Percentiles rank a stretch among this genome's conserved stretches.
These are phyloP conservation scores for Tinea pellionella DNA, from an alignment of 2,888 invertebrate species.

Conservation along the genomic window DNA sequence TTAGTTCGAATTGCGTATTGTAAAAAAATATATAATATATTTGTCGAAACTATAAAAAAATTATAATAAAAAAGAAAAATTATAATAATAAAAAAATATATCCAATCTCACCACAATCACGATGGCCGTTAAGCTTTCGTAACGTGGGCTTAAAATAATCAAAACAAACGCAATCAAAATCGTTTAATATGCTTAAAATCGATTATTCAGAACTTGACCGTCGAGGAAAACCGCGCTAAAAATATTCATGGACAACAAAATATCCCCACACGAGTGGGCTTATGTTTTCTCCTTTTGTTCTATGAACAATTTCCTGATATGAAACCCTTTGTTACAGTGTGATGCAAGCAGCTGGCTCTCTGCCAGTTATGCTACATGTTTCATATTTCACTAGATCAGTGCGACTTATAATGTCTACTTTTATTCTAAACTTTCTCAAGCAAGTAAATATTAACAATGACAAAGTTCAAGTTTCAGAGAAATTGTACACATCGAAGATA, in stretches of 20 bases:
- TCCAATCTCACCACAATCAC: too few species aligned
- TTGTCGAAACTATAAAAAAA: too few species aligned
- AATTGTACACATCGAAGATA: too few species aligned
- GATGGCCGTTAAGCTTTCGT: too few species aligned
- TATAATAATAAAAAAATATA: too few species aligned
- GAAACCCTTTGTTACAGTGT: conserved; percentile 58
- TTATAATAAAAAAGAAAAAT: too few species aligned
- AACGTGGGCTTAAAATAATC: too few species aligned
- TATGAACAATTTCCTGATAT: conserved; percentile 30
- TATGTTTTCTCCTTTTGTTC: conserved; percentile 13
- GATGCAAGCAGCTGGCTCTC: conserved; percentile 54
- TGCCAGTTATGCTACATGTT: conserved; percentile 52
- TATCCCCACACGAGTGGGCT: neutral
- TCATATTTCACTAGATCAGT: conserved; percentile 62
- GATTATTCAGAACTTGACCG: neutral
- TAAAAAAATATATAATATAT: too few species aligned
- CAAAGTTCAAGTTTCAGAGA: neutral
- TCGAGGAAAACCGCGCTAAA: neutral
- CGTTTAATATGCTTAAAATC: neutral
- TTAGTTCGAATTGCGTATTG: neutral
- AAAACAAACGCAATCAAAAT: too few species aligned
- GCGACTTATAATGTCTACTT: conserved; percentile 37
- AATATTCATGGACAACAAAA: neutral
- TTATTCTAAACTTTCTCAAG: conserved; percentile 5
- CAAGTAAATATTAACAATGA: conserved; percentile 1